Percentiles rank a stretch among this genome's conserved stretches.
These are phyloP conservation scores for Chelonoidis abingdonii DNA, from an alignment of 2,113 vertebrate genomes.

Conservation along the genomic window DNA sequence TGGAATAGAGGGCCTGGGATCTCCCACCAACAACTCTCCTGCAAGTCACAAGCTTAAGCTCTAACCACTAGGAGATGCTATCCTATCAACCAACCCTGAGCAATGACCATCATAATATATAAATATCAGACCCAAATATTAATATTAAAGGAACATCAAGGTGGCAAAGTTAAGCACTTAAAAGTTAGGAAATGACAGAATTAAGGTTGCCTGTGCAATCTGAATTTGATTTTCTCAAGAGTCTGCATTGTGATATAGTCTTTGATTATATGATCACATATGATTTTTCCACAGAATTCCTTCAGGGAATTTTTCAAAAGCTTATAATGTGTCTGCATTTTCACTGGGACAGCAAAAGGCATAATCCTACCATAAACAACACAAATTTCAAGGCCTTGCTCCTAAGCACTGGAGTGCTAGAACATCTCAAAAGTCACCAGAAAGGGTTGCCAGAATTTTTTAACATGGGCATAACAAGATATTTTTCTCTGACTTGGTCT, in stretches of 20 bases:
- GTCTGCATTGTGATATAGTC: too few relatives aligned
- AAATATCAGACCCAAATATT: background rate
- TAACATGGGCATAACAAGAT: background rate
- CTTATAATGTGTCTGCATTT: background rate
- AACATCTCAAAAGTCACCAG: background rate
- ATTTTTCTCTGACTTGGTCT: background rate
- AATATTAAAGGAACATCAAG: background rate
- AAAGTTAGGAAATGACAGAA: background rate
- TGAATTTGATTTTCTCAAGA: background rate
- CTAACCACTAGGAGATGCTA: too few relatives aligned
- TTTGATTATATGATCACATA: background rate
- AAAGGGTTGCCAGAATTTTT: background rate
- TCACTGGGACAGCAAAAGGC: background rate
- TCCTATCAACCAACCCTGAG: too few relatives aligned
- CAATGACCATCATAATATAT: too few relatives aligned
- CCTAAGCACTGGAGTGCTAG: background rate
- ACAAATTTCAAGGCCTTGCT: background rate
- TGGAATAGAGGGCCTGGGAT: too few relatives aligned
- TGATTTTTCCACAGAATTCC: background rate
- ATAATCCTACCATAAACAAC: accelerated
- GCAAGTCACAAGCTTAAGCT: too few relatives aligned
- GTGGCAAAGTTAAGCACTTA: background rate
- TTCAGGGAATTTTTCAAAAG: accelerated
- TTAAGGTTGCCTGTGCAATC: background rate
- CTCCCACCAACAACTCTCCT: too few relatives aligned